phyloP scores from a whole-genome alignment of 2,113 vertebrate species.

The Neofelis nebulosa region DNA sequence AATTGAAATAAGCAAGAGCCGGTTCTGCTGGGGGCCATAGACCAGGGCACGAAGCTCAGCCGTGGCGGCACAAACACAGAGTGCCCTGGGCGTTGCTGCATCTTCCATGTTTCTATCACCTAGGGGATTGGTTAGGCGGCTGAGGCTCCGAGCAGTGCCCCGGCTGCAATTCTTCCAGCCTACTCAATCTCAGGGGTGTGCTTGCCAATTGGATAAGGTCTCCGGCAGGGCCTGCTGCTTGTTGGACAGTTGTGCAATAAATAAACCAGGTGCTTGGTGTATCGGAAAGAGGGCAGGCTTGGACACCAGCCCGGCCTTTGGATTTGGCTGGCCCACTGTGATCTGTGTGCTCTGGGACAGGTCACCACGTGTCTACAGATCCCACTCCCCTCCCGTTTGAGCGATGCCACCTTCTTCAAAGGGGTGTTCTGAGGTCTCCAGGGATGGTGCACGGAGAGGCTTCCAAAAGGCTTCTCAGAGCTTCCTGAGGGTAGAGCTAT shows the following conservation, averaged over 20 bases:
- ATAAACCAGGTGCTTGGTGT: not conserved
- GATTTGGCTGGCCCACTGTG: not conserved
- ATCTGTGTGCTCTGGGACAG: no score
- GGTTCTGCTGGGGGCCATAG: not conserved
- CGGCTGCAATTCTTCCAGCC: not conserved
- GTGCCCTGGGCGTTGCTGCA: rapidly evolving
- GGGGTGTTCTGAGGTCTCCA: not conserved
- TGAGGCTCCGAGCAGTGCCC: not conserved
- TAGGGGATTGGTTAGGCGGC: not conserved
- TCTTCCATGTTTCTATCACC: not conserved
- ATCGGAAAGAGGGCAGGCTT: not conserved
- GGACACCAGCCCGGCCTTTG: not conserved
- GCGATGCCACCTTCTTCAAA: not conserved
- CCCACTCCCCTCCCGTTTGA: not conserved
- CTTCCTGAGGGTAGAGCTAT: not conserved
- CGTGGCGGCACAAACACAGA: not conserved
- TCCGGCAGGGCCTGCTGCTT: not conserved
- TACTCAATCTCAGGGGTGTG: rapidly evolving
- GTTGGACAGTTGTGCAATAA: not conserved
- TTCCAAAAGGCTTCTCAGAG: not conserved
- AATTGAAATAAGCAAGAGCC: slow-evolving; percentile 51
- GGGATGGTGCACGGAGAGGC: not conserved
- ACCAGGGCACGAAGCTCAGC: slow-evolving; percentile 17
- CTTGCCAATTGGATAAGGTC: not conserved
- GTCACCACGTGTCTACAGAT: not conserved